Conservation (phyloP, 2,888 invertebrate genomes). For the Mythimna loreyi region DNA sequence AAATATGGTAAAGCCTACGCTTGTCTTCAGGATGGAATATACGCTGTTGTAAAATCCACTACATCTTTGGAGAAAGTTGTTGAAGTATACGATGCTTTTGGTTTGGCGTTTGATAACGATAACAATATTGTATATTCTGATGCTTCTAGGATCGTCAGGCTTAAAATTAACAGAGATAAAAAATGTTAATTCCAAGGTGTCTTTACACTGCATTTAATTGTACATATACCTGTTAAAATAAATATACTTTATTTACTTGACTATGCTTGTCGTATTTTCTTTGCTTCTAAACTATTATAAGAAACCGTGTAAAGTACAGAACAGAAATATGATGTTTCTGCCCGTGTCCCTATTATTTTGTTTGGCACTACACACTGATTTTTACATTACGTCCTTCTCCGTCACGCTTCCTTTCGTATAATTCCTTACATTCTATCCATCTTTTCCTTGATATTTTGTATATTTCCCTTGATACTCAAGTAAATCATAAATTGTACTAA, state of each 20-base stretch:
- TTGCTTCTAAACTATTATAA: neutral
- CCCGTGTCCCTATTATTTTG: neutral
- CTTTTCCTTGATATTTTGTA: neutral
- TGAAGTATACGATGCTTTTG: conserved; percentile 77
- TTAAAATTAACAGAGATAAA: conserved; percentile 68
- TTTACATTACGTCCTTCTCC: neutral
- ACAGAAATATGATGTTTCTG: neutral
- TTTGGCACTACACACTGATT: neutral
- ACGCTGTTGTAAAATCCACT: conserved; percentile 69
- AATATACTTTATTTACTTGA: conserved; percentile 12
- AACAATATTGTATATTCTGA: conserved; percentile 82
- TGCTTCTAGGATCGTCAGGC: conserved; percentile 68
- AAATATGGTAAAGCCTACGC: conserved; percentile 74
- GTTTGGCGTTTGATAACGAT: conserved; percentile 80
- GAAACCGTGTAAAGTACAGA: neutral
- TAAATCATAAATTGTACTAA: neutral
- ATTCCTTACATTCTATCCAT: neutral
- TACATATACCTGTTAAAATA: conserved; percentile 21
- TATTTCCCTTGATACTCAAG: neutral
- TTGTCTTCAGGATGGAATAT: conserved; percentile 78
- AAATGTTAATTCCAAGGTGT: conserved; percentile 59
- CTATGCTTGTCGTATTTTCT: neutral
- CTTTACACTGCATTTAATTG: conserved; percentile 16
- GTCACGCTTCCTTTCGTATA: neutral
- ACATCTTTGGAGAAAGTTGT: conserved; percentile 69